Conservation (phyloP, 2,113 vertebrate genomes). For the Chamaetylas fuelleborni region DNA sequence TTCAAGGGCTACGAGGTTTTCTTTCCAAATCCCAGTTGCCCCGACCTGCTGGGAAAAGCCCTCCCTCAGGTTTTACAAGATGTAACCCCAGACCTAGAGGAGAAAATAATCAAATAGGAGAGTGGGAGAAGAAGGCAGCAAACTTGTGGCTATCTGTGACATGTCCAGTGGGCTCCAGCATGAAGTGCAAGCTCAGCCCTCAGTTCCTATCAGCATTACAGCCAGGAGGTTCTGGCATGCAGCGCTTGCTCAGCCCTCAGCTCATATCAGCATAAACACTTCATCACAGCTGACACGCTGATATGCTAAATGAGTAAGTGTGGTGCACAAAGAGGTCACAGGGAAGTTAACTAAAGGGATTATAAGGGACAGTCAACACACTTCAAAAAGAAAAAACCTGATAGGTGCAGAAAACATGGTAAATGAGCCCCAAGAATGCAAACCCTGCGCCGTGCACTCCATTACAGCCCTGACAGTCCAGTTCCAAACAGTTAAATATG, state of each 20-base stretch:
- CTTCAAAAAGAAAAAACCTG: conserved; percentile 51
- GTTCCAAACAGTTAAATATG: conserved; percentile 81
- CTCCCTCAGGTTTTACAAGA: background rate
- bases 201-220: conserved; percentile 28
- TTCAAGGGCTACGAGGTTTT: background rate
- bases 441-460: conserved; percentile 11
- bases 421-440: conserved; percentile 8
- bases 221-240: conserved; percentile 36
- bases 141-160: background rate
- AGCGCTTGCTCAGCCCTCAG: conserved; percentile 56
- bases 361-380: conserved; percentile 56
- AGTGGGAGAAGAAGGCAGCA: background rate
- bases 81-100: background rate
- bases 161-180: conserved; percentile 37
- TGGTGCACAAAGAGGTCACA: conserved; percentile 57
- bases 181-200: conserved; percentile 58
- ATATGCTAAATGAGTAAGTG: conserved; percentile 55
- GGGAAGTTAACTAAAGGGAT: conserved; percentile 67
- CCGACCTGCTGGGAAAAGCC: background rate
- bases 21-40: background rate
- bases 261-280: conserved; percentile 71
- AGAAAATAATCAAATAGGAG: background rate
- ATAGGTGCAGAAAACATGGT: conserved; percentile 23
- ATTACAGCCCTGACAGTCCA: conserved; percentile 54
- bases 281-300: conserved; percentile 67